Percentiles rank a stretch among this genome's conserved stretches.
Evolutionary conservation across 2,888 invertebrate genomes (phyloP).

Genomic region (Isoperla grammatica): DNA sequence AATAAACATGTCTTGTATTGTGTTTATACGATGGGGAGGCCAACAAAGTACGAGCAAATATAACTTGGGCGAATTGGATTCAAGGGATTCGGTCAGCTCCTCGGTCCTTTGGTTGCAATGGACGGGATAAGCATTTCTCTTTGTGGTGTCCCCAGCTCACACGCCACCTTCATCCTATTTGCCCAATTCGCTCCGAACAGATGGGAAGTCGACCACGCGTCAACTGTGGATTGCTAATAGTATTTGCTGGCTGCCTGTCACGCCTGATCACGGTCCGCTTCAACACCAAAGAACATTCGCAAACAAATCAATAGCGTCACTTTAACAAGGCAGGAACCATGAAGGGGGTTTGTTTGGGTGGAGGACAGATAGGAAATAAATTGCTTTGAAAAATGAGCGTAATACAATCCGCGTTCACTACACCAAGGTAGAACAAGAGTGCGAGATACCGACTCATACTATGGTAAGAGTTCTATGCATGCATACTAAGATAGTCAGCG

Average conservation of each 20-base stretch:
- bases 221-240: constrained; percentile 15
- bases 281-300: constrained; percentile 13
- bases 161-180: constrained; percentile 2
- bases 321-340: too few relatives aligned
- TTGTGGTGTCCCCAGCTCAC: constrained; percentile 5
- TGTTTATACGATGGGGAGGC: constrained; percentile 2
- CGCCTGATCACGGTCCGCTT: constrained; percentile 2
- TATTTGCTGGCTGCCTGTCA: constrained; percentile 19
- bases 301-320: constrained; percentile 13
- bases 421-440: too few relatives aligned
- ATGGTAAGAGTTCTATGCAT: too few relatives aligned
- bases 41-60: constrained; percentile 4
- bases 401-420: too few relatives aligned
- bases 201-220: constrained; percentile 9
- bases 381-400: too few relatives aligned
- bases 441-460: too few relatives aligned
- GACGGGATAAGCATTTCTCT: constrained; percentile 14
- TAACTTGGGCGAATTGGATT: constrained; percentile 12
- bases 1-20: constrained; percentile 19
- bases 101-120: neutral
- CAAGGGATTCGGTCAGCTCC: constrained; percentile 7
- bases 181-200: constrained; percentile 11
- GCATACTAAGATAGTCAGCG: too few relatives aligned
- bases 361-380: too few relatives aligned
- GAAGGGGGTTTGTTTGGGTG: too few relatives aligned